Evolutionary conservation across 1,140 invertebrate genomes (phyloP).

Genomic region (Heliconius eleuchia): DNA sequence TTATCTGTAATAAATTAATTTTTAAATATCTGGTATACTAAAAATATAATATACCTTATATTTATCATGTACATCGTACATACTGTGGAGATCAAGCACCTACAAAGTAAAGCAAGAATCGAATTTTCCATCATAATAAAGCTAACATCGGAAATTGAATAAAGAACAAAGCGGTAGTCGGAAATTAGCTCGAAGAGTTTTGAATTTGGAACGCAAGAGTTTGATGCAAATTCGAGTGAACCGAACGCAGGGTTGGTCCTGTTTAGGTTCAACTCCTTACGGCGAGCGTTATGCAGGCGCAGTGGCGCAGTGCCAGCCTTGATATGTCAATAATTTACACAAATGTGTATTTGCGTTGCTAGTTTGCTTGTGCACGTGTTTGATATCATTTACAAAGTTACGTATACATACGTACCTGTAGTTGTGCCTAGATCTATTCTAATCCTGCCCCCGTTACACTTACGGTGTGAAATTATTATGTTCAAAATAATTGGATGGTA

Average conservation of each 20-base stretch:
- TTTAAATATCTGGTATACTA: too few relatives aligned
- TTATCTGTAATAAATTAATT: neutral
- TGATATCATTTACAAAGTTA: constrained; percentile 13
- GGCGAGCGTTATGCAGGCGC: neutral
- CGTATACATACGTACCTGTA: neutral
- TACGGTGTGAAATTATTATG: neutral
- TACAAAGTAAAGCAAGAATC: constrained; percentile 25
- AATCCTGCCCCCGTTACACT: neutral
- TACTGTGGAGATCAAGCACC: neutral
- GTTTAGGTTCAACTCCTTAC: constrained; percentile 52
- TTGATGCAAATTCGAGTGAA: constrained; percentile 73
- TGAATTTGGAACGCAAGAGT: constrained; percentile 66
- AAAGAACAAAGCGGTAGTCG: constrained; percentile 80
- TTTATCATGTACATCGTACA: neutral
- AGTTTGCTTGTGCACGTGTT: constrained; percentile 4
- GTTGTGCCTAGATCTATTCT: neutral
- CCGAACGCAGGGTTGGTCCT: constrained; percentile 51
- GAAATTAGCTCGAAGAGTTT: constrained; percentile 78
- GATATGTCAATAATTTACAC: constrained; percentile 4
- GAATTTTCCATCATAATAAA: constrained; percentile 52
- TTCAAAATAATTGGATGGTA: neutral
- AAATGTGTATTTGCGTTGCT: constrained; percentile 10
- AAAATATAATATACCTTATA: neutral
- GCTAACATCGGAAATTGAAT: constrained; percentile 78
- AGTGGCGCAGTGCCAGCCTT: neutral